These are phyloP conservation scores for Tor tambroides DNA, from an alignment of 2,113 vertebrate genomes.

Conservation along the genomic window DNA sequence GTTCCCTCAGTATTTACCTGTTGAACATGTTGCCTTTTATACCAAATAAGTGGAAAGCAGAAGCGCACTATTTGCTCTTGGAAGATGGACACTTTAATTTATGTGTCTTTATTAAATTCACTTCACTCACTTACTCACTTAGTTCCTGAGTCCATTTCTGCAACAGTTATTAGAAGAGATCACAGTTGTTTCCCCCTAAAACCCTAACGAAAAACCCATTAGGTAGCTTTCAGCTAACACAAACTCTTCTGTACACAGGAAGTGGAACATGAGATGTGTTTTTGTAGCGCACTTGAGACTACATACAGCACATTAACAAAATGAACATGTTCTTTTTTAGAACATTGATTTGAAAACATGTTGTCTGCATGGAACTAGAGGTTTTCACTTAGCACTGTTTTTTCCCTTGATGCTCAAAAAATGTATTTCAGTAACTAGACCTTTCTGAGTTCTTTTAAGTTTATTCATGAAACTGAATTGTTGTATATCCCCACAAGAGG, in stretches of 20 bases:
- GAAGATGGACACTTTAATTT: background rate
- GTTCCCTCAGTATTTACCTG: background rate
- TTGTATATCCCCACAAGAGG: slow-evolving; percentile 14
- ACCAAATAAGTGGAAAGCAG: slow-evolving; percentile 25
- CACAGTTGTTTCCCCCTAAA: slow-evolving; percentile 36
- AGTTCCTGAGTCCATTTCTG: slow-evolving; percentile 26
- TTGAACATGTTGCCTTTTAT: background rate
- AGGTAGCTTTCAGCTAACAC: slow-evolving; percentile 53
- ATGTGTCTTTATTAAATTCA: slow-evolving; percentile 31
- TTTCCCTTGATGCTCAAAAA: background rate
- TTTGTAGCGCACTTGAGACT: background rate
- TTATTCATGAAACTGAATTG: background rate
- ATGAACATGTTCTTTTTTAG: slow-evolving; percentile 3
- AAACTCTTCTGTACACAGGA: slow-evolving; percentile 61
- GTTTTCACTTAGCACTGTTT: background rate
- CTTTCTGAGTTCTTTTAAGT: background rate
- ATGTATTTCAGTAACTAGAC: background rate
- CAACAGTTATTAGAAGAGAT: slow-evolving; percentile 55
- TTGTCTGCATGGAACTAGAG: background rate
- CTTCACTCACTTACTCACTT: background rate
- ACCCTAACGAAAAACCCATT: slow-evolving; percentile 71
- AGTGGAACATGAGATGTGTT: slow-evolving; percentile 28
- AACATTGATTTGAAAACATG: background rate
- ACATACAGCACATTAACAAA: background rate
- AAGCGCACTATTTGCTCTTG: background rate